phyloP scores from a whole-genome alignment of 2,113 vertebrate genomes.

The Morone chrysops region DNA sequence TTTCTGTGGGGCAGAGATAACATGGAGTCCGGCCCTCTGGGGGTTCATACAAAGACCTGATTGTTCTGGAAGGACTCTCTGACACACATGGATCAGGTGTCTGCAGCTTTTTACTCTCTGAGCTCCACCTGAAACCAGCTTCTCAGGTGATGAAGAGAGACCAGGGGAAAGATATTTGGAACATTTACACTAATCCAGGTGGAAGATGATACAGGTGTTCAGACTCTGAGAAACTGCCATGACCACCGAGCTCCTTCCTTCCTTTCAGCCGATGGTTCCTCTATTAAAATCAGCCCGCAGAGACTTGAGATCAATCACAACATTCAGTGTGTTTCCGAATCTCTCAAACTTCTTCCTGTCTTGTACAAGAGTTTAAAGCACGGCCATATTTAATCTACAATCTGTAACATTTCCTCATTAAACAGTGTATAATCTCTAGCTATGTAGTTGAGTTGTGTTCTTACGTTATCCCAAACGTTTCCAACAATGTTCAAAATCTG shows the following conservation, averaged over 20 bases:
- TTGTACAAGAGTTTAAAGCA: too few relatives aligned
- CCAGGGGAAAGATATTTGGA: slow-evolving; percentile 25
- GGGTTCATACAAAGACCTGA: slow-evolving; percentile 31
- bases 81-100: slow-evolving; percentile 56
- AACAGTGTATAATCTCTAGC: too few relatives aligned
- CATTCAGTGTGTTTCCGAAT: background rate
- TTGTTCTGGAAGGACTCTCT: slow-evolving; percentile 29
- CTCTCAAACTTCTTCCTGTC: too few relatives aligned
- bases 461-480: too few relatives aligned
- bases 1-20: slow-evolving; percentile 2
- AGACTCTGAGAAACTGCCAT: background rate
- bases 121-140: slow-evolving; percentile 8
- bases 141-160: slow-evolving; percentile 5
- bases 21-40: background rate
- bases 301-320: background rate
- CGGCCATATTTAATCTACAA: too few relatives aligned
- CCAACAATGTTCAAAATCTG: too few relatives aligned
- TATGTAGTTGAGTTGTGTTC: too few relatives aligned
- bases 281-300: background rate
- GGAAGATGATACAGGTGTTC: slow-evolving; percentile 30
- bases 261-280: too few relatives aligned
- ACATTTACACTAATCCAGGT: slow-evolving; percentile 42
- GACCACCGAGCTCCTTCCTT: background rate
- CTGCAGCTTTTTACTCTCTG: background rate
- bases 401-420: too few relatives aligned